Evolutionary conservation across 2,888 invertebrate species (phyloP).

Genomic region (Nemotelus nigrinus): DNA sequence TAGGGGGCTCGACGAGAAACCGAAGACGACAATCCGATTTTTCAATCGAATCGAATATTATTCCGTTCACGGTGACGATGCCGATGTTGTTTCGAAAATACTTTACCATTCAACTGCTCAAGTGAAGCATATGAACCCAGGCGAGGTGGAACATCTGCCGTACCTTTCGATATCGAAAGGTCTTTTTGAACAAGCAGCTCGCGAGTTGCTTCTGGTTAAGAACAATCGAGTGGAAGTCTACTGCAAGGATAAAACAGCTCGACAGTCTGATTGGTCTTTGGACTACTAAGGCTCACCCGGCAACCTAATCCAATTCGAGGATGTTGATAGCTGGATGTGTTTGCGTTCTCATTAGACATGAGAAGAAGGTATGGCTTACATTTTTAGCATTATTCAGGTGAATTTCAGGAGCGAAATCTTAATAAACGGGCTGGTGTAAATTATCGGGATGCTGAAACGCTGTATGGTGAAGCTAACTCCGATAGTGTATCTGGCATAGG

Average conservation of each 20-base stretch:
- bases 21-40: constrained; percentile 83
- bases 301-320: constrained; percentile 90
- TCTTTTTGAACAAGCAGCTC: constrained; percentile 84
- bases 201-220: constrained; percentile 83
- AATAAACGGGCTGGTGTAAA: no score
- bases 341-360: no score
- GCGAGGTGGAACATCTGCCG: constrained; percentile 69
- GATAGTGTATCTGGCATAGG: no score
- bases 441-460: no score
- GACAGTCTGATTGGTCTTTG: constrained; percentile 79
- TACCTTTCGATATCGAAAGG: constrained; percentile 82
- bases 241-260: constrained; percentile 68
- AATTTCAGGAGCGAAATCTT: no score
- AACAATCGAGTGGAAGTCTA: constrained; percentile 92
- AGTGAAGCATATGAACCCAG: constrained; percentile 80
- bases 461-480: no score
- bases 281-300: constrained; percentile 94
- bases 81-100: constrained; percentile 80
- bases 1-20: constrained; percentile 72
- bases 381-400: no score
- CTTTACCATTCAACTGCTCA: constrained; percentile 80
- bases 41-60: constrained; percentile 90
- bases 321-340: no score
- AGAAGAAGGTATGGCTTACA: no score
- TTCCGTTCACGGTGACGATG: constrained; percentile 87